phyloP scores from a whole-genome alignment of 1,140 invertebrate genomes.

The Calephelis virginiensis region DNA sequence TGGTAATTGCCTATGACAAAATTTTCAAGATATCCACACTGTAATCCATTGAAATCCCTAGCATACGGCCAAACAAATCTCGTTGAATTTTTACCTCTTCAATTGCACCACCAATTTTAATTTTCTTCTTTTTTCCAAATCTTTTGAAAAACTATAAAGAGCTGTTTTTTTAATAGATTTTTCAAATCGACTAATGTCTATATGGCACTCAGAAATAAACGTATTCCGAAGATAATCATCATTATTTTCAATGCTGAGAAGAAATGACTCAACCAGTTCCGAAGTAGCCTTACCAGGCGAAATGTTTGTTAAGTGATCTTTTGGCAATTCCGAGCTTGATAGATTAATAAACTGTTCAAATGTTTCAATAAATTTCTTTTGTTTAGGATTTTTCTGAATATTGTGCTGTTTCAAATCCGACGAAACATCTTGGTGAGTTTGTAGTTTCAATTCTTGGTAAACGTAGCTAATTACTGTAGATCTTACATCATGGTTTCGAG shows the following conservation, averaged over 20 bases:
- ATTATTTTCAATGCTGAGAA: slow-evolving; percentile 18
- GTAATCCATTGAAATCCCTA: slow-evolving; percentile 11
- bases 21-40: slow-evolving; percentile 25
- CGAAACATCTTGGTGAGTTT: slow-evolving; percentile 14
- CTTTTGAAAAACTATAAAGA: slow-evolving; percentile 12
- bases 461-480: slow-evolving; percentile 18
- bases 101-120: not conserved
- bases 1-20: slow-evolving; percentile 18
- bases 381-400: not conserved
- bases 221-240: not conserved
- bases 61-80: not conserved
- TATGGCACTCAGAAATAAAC: slow-evolving; percentile 6
- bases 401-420: not conserved
- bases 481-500: not conserved
- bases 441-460: not conserved
- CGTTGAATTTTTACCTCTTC: not conserved
- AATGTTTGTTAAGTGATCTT: slow-evolving; percentile 19
- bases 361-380: not conserved
- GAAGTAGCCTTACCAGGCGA: slow-evolving; percentile 17
- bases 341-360: slow-evolving; percentile 19
- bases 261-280: slow-evolving; percentile 1
- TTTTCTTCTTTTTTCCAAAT: not conserved
- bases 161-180: slow-evolving; percentile 15
- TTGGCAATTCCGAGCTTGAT: not conserved
- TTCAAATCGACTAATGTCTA: slow-evolving; percentile 1